Evolutionary conservation across 2,797 vertebrate species (phyloP), one percentile per base, ranked within the genome.

Genomic region (Spinus pinus): DNA sequence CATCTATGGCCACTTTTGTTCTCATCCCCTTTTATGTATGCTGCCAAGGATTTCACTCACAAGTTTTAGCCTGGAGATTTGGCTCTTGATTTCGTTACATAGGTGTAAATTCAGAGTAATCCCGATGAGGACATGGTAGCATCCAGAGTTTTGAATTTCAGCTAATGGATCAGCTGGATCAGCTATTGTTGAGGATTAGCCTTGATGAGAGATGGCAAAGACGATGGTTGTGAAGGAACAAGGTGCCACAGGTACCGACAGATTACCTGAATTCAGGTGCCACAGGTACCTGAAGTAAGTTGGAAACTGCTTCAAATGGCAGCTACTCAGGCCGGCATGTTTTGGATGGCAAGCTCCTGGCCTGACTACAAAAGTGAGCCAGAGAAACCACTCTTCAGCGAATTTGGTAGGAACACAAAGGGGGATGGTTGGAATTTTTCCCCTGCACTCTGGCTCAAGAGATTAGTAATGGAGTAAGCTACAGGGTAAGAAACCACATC

Each of bases 391-490:
- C 31, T 50, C 24, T 22, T 7, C 75, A 51, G n/a, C 30, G 30
- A 80, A 49, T 64, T 27, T 50, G 14, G n/a, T 53, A 62, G 33
- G 33, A 71, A 42, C 12, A 77, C 16, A 86, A 81, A 66, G 8
- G 16, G 16, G 42, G 22, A n/a, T 2, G 23, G 8, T 6, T 62
- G 19, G 7, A 1, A 1, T 49, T 53, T 74, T 54, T 2, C 7
- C 7, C 18, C 49, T 49, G 50, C 3, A 7, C 6, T 27, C 14
- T 61, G 28, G 18, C 18, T 87, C 10, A 83, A 81, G 22, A 61
- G 35, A 10, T 74, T 57, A 83, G 21, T 42, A 57, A 28, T 37
- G 18, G 18, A 69, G 42, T 64, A 67, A 69, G 15, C 4, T 35
- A 19, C 25, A 33, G 22, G 12, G 8, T 60, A 83, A 69, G 57